Conservation (phyloP, 2,113 vertebrate species). For the Lanius ludovicianus region DNA sequence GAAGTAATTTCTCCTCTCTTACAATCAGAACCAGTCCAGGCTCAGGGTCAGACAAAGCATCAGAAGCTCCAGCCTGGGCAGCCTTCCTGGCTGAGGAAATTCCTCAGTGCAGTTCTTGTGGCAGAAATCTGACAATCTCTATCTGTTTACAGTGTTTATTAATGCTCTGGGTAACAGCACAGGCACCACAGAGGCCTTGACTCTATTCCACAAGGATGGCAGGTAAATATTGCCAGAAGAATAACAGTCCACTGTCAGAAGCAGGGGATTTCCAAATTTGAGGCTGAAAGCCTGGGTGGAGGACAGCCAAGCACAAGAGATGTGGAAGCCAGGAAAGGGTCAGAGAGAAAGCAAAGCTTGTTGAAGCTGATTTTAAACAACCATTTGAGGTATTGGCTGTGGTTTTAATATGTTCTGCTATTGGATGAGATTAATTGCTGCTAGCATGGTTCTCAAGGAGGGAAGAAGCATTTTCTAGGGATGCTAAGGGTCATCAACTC, state of each 20-base stretch:
- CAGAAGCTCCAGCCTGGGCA: neutral
- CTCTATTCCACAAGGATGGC: neutral
- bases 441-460: neutral
- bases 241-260: neutral
- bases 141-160: neutral
- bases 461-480: neutral
- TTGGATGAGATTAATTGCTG: neutral
- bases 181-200: neutral
- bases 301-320: neutral
- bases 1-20: neutral
- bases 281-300: conserved; percentile 9
- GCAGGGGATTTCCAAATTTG: conserved; percentile 10
- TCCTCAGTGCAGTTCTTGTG: neutral
- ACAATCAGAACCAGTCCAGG: neutral
- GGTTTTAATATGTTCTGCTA: neutral
- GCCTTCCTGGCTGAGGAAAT: neutral
- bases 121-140: neutral
- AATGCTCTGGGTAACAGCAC: neutral
- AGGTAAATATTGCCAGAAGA: conserved; percentile 15
- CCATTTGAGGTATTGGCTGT: neutral
- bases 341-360: neutral
- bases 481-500: neutral
- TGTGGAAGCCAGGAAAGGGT: neutral
- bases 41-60: neutral
- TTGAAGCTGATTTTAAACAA: neutral